These are phyloP conservation scores for Aplysina aerophoba DNA, from an alignment of 37 sponge, comb jelly and placozoan genomes.

Conservation along the genomic window DNA sequence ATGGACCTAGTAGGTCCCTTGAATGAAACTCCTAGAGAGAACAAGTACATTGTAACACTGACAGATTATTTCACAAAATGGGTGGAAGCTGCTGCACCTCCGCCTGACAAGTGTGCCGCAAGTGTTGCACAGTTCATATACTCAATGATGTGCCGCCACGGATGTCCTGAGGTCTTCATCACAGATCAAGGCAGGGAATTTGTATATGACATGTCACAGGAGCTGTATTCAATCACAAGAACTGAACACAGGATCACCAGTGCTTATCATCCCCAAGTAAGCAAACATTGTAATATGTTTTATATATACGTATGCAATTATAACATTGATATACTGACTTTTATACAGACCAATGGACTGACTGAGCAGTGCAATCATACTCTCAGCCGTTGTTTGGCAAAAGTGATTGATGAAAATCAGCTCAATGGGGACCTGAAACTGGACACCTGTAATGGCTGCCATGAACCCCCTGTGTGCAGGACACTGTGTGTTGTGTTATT, in stretches of 20 bases:
- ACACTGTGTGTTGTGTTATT: no score
- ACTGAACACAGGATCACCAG: slow-evolving; percentile 38
- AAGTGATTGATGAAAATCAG: slow-evolving; percentile 43
- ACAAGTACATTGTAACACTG: slow-evolving; percentile 41
- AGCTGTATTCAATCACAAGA: slow-evolving; percentile 28
- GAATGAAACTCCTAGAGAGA: slow-evolving; percentile 21
- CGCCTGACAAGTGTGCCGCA: slow-evolving; percentile 40
- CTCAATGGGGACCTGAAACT: slow-evolving; percentile 48
- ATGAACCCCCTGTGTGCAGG: no score
- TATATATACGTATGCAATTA: neutral
- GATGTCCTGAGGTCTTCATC: slow-evolving; percentile 39
- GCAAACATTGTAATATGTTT: neutral
- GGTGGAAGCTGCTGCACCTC: slow-evolving; percentile 54
- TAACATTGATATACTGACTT: neutral
- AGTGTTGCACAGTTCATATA: slow-evolving; percentile 37
- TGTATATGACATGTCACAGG: slow-evolving; percentile 29
- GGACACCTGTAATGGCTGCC: slow-evolving; percentile 9
- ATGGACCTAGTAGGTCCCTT: slow-evolving; percentile 50
- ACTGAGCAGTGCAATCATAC: slow-evolving; percentile 52
- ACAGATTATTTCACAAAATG: slow-evolving; percentile 57
- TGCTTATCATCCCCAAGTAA: slow-evolving; percentile 51
- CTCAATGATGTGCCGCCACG: slow-evolving; percentile 28
- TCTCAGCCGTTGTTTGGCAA: slow-evolving; percentile 26
- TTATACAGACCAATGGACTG: slow-evolving; percentile 43
- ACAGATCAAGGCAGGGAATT: slow-evolving; percentile 55